A percentile compares a stretch with the other conserved stretches of the same genome.
These are phyloP conservation scores for Synaphobranchus kaupii DNA, from an alignment of 2,797 vertebrate genomes.

Conservation along the genomic window DNA sequence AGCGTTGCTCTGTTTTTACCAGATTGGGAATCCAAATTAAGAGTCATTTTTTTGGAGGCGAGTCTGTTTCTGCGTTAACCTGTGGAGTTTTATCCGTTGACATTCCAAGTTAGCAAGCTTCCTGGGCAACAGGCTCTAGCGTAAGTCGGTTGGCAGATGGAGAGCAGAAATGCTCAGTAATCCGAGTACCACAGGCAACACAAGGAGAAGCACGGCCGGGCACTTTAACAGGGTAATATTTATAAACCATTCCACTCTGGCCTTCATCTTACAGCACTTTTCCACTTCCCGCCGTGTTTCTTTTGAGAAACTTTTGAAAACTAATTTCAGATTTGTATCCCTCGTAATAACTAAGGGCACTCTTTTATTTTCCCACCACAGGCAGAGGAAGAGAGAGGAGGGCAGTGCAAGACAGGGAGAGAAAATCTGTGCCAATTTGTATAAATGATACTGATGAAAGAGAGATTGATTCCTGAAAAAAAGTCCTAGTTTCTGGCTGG, in stretches of 20 bases:
- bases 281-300: neutral
- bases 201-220: neutral
- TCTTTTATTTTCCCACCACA: constrained; percentile 1
- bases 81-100: neutral
- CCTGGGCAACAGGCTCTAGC: neutral
- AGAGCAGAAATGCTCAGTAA: neutral
- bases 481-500: constrained; percentile 12
- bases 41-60: neutral
- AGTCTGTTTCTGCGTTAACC: neutral
- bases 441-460: neutral
- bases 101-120: neutral
- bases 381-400: neutral
- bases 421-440: neutral
- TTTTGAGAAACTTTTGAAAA: neutral
- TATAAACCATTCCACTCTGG: neutral
- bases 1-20: neutral
- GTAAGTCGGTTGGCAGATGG: neutral
- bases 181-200: neutral
- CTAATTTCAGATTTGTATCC: neutral
- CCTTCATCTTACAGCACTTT: neutral
- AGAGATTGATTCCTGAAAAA: neutral
- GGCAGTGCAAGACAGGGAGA: neutral
- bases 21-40: neutral
- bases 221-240: neutral
- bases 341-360: constrained; percentile 10